Conservation (phyloP, 1,140 invertebrate species). For the Limonius californicus region DNA sequence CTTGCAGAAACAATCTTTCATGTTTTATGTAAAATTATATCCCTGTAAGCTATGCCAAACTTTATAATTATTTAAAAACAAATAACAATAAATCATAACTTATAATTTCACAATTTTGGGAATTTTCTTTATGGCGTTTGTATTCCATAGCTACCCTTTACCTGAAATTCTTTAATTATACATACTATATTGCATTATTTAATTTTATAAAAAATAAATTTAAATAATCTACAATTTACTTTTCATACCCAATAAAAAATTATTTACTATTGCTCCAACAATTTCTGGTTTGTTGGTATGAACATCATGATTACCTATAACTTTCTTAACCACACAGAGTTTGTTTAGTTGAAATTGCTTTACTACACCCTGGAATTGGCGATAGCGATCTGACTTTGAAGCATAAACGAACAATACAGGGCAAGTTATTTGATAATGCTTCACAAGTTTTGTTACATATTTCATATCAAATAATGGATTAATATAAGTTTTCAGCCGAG, state of each 20-base stretch:
- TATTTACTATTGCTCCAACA: conserved; percentile 48
- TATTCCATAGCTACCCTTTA: too few species aligned
- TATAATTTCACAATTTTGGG: too few species aligned
- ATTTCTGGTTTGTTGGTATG: conserved; percentile 58
- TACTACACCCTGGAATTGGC: conserved; percentile 10
- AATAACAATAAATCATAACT: too few species aligned
- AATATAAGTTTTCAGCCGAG: conserved; percentile 32
- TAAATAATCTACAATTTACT: conserved; percentile 33
- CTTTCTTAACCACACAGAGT: conserved; percentile 20
- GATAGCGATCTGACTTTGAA: neutral
- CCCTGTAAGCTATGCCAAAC: too few species aligned
- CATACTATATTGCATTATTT: too few species aligned
- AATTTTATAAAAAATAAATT: too few species aligned
- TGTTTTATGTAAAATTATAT: too few species aligned
- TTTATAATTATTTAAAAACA: too few species aligned
- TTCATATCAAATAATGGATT: conserved; percentile 27
- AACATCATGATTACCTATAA: conserved; percentile 62
- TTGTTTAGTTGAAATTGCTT: conserved; percentile 34
- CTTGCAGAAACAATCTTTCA: too few species aligned
- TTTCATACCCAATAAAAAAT: conserved; percentile 44
- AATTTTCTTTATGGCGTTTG: too few species aligned
- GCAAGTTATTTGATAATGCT: conserved; percentile 33
- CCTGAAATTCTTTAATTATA: too few species aligned
- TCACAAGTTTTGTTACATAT: conserved; percentile 39
- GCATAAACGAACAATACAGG: conserved; percentile 43